Base-by-base conservation (phyloP, 2,797 vertebrate species). In the Paguma larvata region DNA sequence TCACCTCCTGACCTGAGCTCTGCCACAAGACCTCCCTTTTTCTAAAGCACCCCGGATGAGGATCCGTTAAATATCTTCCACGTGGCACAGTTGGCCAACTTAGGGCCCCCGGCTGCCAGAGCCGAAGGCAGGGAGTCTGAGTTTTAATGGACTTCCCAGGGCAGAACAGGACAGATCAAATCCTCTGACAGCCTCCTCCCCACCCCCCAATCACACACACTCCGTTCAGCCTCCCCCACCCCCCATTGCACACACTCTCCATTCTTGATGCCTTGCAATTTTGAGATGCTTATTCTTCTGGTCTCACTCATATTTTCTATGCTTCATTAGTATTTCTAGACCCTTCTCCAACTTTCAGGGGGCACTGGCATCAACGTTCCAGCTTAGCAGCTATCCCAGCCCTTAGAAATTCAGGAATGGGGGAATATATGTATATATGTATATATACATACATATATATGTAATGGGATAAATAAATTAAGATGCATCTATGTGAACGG, bases 351-450 rank as follows among this genome's bases (percentile, higher is more conserved):
- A 59, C 85, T 44, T 88, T 82, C 30, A 59, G n/a, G 21, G 16
- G 21, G 15, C 38, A n/a, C 10, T 89, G 59, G 8, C 51, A 89
- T 77, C 70, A 96, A 6, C 56, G 34, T 77, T 63, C 38, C 48
- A 89, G 51, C n/a, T 73, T 67, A 90, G 34, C 80, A 87, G 27
- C 46, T 85, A 2, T 73, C 75, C 13, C n/a, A 80, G 59, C 5
- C 68, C n/a, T 48, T 96, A 85, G 72, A 96, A 93, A 70, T 62
- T 89, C 59, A 90, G 93, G 79, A 84, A 73, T 30, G 16, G 41
- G 11, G 34, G 67, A 23, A 48, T 23, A 19, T 70, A 19, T 41
- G 14, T 88, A 65, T 79, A 16, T 59, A 27, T 21, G 79, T 15
- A 27, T 34, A 18, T 88, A 65, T 79, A 16, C 65, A 27, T 25